phyloP scores from a whole-genome alignment of 2,797 vertebrate genomes.

The Macroramphosus scolopax region DNA sequence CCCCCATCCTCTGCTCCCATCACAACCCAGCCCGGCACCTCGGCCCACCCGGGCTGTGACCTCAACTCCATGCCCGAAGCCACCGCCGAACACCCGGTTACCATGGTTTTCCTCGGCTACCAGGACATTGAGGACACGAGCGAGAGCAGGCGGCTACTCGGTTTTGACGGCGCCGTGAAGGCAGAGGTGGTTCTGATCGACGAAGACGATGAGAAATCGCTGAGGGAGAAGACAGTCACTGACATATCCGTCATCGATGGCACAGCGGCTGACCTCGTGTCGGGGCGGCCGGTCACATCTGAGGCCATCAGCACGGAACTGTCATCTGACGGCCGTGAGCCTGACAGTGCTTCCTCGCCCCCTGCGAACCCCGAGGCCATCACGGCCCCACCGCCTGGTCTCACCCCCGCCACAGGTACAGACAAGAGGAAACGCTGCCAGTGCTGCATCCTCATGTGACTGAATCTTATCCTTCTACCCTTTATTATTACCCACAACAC shows the following conservation, averaged over 20 bases:
- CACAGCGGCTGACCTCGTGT: constrained; percentile 93
- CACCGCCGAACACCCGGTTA: constrained; percentile 87
- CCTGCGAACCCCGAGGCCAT: constrained; percentile 50
- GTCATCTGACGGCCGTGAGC: constrained; percentile 91
- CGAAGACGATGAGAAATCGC: constrained; percentile 92
- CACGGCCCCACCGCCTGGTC: constrained; percentile 75
- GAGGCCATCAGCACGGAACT: constrained; percentile 92
- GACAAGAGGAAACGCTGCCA: constrained; percentile 97
- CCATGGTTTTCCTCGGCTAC: constrained; percentile 99
- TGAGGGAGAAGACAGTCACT: constrained; percentile 96
- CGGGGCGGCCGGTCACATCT: constrained; percentile 81
- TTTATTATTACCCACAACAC: constrained; percentile 64
- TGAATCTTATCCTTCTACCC: constrained; percentile 72
- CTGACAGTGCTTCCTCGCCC: constrained; percentile 80
- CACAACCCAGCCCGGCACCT: constrained; percentile 60
- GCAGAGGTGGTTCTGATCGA: constrained; percentile 95
- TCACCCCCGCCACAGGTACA: constrained; percentile 81
- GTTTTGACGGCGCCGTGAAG: constrained; percentile 93
- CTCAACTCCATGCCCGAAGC: constrained; percentile 66
- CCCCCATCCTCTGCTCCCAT: constrained; percentile 74
- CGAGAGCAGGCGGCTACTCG: constrained; percentile 91
- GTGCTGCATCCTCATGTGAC: constrained; percentile 99
- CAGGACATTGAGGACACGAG: constrained; percentile 90
- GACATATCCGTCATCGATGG: constrained; percentile 90
- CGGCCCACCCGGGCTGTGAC: constrained; percentile 60